Conservation (phyloP, 2,888 invertebrate species). For the Pristionchus entomophagus region DNA sequence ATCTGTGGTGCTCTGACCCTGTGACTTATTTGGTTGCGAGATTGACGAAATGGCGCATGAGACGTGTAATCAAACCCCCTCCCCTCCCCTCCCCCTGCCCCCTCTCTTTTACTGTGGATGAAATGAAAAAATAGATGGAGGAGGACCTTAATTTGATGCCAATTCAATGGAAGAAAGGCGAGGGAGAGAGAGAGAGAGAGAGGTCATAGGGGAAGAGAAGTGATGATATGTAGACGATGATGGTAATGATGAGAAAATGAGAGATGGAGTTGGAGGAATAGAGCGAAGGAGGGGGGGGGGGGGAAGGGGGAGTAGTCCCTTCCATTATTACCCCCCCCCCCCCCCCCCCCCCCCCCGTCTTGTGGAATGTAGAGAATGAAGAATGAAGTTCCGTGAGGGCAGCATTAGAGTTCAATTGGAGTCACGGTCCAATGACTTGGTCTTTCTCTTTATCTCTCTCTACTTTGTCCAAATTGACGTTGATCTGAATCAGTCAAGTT, state of each 20-base stretch:
- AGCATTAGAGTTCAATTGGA: neutral
- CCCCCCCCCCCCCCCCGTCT: neutral
- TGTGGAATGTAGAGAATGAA: neutral
- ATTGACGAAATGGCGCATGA: neutral
- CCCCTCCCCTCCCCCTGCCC: too few relatives aligned
- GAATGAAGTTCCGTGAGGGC: neutral
- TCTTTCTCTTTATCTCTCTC: neutral
- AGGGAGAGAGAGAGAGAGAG: neutral
- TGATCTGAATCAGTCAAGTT: neutral
- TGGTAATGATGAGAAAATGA: slow-evolving; percentile 24
- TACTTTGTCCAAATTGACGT: slow-evolving; percentile 2
- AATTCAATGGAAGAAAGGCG: slow-evolving; percentile 10
- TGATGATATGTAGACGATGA: slow-evolving; percentile 18
- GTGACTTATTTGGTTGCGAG: neutral
- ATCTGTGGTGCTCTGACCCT: neutral
- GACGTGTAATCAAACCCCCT: neutral
- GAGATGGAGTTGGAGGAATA: neutral
- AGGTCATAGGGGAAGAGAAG: neutral
- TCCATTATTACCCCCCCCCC: neutral
- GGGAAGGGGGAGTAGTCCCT: neutral
- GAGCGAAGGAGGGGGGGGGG: too few relatives aligned
- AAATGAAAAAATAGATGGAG: slow-evolving; percentile 27
- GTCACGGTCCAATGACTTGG: neutral
- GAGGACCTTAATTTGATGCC: slow-evolving; percentile 27
- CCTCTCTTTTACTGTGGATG: slow-evolving; percentile 8